Conservation (phyloP, 2,888 invertebrate species). For the Stenodema calcarata region DNA sequence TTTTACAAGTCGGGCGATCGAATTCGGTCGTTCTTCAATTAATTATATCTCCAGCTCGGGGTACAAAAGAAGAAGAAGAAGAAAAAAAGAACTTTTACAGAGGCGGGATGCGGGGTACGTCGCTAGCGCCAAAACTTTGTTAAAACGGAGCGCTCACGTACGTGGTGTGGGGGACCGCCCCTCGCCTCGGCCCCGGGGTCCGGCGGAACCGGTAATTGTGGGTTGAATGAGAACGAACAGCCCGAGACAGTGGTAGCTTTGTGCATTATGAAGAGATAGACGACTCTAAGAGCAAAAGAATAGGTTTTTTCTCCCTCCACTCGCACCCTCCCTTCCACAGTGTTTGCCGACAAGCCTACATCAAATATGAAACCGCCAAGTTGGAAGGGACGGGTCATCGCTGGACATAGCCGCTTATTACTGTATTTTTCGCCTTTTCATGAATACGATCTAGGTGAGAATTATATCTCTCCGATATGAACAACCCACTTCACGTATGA, state of each 20-base stretch:
- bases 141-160: neutral
- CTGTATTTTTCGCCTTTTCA: neutral
- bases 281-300: neutral
- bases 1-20: neutral
- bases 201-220: neutral
- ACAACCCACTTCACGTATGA: too few relatives aligned
- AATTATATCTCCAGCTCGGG: neutral
- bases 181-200: neutral
- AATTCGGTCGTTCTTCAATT: neutral
- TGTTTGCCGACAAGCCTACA: neutral
- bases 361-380: neutral
- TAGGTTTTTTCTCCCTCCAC: neutral
- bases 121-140: neutral
- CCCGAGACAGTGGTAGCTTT: neutral
- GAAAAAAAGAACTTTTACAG: neutral
- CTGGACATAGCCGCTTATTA: neutral
- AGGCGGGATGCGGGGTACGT: neutral
- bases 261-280: neutral
- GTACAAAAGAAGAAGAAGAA: too few relatives aligned
- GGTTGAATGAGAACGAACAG: neutral
- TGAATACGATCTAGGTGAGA: neutral
- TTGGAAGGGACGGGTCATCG: neutral
- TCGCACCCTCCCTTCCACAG: neutral
- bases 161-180: neutral
- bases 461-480: neutral